Base-by-base conservation (phyloP, 1,140 invertebrate species). In the Drosophila pseudoananassae region DNA sequence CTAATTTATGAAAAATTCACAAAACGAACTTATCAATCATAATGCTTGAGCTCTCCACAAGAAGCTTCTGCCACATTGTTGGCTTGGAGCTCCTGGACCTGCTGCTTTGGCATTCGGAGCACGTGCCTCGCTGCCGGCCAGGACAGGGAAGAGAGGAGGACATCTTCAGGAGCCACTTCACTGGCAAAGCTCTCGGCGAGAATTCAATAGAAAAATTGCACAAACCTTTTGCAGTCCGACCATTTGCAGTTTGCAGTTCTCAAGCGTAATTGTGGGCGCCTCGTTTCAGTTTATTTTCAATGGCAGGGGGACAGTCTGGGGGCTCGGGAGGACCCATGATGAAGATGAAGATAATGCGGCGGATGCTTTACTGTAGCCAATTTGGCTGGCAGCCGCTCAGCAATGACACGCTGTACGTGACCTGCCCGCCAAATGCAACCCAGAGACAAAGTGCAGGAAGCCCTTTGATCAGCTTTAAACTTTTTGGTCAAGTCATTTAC, bases 1-100 rank as follows among this genome's bases (percentile, higher is more conserved):
- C 83, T 87, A 87, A 87, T 88, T 87, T 87, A 87, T 87, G 83
- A 87, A 87, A 87, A 87, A 87, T 87, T 87, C 82, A 82, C 82
- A 87, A 82, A 87, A 82, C 83, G 82, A 87, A 87, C 82, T 87
- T 87, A 87, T 87, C 82, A 87, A 87, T 87, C 82, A 87, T 87
- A 87, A 87, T 82, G 78, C 82, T 58, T 75, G 61, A 61, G 63
- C 76, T 50, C 43, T 58, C 20, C 36, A 45, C 29, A 20, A 61
- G 54, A 60, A 50, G 78, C 49, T 27, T 49, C 70, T 57, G 65
- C 63, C 52, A 87, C 83, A 87, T 76, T 87, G 74, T 46, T 54
- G 65, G 40, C 61, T 4, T 59, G n/a, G 1, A 17, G 40, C 68
- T 45, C 74, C 14, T 20, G 2, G 20, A 36, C 20, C 20, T n/a